These are phyloP conservation scores for Epinephelus cyanopodus DNA, from an alignment of 2,113 vertebrate genomes.

Conservation along the genomic window DNA sequence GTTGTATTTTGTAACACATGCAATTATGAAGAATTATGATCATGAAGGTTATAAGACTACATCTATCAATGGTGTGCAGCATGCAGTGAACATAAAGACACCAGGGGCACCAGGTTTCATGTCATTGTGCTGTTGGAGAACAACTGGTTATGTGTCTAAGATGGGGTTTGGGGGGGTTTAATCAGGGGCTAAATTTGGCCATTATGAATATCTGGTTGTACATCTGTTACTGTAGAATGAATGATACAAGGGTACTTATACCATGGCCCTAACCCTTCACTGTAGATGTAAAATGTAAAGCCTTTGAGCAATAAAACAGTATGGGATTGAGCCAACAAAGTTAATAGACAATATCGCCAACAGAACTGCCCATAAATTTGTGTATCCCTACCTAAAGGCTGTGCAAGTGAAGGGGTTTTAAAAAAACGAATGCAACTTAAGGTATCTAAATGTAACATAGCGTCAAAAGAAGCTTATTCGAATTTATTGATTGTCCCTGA, in stretches of 20 bases:
- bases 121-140: constrained; percentile 22
- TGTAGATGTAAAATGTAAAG: neutral
- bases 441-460: neutral
- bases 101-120: constrained; percentile 19
- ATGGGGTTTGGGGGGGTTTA: neutral
- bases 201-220: neutral
- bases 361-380: neutral
- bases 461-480: neutral
- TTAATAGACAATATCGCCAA: neutral
- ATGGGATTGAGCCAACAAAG: neutral
- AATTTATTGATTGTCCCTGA: neutral
- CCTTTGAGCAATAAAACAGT: neutral
- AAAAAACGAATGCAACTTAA: neutral
- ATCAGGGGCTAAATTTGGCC: neutral
- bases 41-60: constrained; percentile 22
- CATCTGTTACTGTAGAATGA: neutral
- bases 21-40: constrained; percentile 17
- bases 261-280: neutral
- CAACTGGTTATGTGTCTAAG: neutral
- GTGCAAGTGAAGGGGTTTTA: neutral
- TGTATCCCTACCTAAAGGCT: neutral
- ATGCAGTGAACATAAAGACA: constrained; percentile 39
- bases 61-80: constrained; percentile 28
- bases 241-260: neutral
- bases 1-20: constrained; percentile 31